Conservation (phyloP, 53 echinoderm and acorn worm species). For the Holothuria scabra region DNA sequence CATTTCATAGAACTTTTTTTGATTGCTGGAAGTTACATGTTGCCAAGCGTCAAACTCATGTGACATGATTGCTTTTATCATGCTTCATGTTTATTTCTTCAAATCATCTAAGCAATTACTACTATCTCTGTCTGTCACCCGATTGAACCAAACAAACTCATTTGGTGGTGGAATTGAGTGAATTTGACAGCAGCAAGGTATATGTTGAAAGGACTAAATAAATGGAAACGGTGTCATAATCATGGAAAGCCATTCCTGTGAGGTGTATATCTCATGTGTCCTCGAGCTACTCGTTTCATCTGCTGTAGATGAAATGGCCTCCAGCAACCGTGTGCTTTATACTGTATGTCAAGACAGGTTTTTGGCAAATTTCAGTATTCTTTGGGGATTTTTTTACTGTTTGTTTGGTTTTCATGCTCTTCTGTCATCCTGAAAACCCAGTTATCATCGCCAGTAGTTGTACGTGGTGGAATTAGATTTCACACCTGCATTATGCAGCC, state of each 20-base stretch:
- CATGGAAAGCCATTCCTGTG: conserved; percentile 29
- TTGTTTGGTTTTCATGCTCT: conserved; percentile 19
- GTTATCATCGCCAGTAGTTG: conserved; percentile 5
- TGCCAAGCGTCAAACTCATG: no score
- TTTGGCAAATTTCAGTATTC: conserved; percentile 13
- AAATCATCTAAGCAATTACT: no score
- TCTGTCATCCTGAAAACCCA: conserved; percentile 33
- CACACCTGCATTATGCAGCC: no score
- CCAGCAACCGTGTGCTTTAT: conserved; percentile 21
- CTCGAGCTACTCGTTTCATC: conserved; percentile 16
- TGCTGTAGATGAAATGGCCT: not conserved
- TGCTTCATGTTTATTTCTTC: no score
- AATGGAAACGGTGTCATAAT: conserved; percentile 28
- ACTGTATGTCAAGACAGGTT: conserved; percentile 25
- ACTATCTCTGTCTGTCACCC: no score
- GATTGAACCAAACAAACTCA: no score
- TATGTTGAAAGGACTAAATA: no score
- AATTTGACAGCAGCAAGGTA: no score
- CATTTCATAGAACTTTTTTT: no score
- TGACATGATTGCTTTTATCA: no score
- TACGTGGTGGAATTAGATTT: conserved; percentile 14
- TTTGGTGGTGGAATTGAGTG: no score
- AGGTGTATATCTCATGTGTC: conserved; percentile 26
- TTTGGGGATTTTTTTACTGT: conserved; percentile 4
- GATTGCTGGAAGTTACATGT: no score